phyloP scores from a whole-genome alignment of 2,113 vertebrate genomes.

The Emydocephalus ijimae region DNA sequence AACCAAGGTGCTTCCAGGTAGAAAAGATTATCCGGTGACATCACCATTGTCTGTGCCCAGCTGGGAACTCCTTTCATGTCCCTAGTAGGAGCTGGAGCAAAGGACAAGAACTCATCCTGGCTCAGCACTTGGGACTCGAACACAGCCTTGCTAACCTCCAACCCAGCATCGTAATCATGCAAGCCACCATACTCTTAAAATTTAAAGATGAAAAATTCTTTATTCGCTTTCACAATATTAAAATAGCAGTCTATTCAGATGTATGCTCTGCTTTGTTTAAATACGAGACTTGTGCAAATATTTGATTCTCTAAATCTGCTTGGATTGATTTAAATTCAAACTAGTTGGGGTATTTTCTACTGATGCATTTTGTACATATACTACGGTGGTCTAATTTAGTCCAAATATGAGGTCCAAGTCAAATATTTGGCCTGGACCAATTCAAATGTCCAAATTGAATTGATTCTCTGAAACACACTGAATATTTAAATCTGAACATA shows the following conservation, averaged over 20 bases:
- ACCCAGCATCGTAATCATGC: background rate
- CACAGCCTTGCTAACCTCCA: no score
- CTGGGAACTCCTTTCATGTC: no score
- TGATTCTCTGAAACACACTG: background rate
- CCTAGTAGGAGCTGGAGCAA: no score
- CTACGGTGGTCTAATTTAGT: background rate
- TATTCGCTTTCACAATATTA: background rate
- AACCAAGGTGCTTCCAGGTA: no score
- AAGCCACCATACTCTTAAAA: background rate
- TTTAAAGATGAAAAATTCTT: background rate
- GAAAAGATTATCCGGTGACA: no score
- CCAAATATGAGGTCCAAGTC: background rate
- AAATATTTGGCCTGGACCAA: background rate
- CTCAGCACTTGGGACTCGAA: no score
- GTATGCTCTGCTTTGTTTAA: background rate
- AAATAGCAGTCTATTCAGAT: background rate
- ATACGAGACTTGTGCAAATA: background rate
- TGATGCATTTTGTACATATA: background rate
- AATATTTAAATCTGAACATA: background rate
- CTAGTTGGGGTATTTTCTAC: background rate
- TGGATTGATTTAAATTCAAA: background rate
- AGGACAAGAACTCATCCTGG: no score
- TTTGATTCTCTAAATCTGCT: background rate
- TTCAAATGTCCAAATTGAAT: background rate
- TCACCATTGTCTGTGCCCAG: no score